phyloP scores from a whole-genome alignment of 2,888 invertebrate species.

The Selenia dentaria region DNA sequence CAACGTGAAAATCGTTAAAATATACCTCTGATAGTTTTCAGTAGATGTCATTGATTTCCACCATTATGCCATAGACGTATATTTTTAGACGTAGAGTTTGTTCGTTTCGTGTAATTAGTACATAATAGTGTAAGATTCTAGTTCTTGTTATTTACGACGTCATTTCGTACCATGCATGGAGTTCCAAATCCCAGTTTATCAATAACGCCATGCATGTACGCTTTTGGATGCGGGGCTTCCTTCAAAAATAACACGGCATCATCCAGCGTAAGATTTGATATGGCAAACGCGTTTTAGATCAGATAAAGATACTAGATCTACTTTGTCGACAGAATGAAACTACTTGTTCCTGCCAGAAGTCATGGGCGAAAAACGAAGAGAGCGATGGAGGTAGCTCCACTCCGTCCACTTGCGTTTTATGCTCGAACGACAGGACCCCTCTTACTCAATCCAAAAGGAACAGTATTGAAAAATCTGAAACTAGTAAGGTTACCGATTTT shows the following conservation, averaged over 20 bases:
- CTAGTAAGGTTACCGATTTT: slow-evolving; percentile 8
- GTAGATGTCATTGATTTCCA: too few relatives aligned
- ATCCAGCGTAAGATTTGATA: slow-evolving; percentile 40
- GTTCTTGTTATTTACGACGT: too few relatives aligned
- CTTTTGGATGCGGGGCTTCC: slow-evolving; percentile 38
- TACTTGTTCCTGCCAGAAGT: slow-evolving; percentile 58
- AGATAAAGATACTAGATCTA: slow-evolving; percentile 31
- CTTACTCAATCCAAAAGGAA: slow-evolving; percentile 46
- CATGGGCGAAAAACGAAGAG: slow-evolving; percentile 49
- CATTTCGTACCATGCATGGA: slow-evolving; percentile 13
- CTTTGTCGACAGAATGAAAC: slow-evolving; percentile 72
- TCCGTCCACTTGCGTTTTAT: slow-evolving; percentile 68
- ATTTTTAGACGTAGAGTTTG: too few relatives aligned
- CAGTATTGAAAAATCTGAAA: slow-evolving; percentile 43
- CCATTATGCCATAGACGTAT: too few relatives aligned
- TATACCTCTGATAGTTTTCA: too few relatives aligned
- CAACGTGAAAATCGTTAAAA: too few relatives aligned
- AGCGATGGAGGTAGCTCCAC: slow-evolving; percentile 60
- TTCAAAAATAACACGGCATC: slow-evolving; percentile 32
- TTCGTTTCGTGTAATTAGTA: too few relatives aligned
- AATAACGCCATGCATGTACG: slow-evolving; percentile 26
- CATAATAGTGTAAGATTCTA: too few relatives aligned
- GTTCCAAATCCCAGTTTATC: slow-evolving; percentile 24
- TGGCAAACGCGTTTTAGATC: slow-evolving; percentile 40
- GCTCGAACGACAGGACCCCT: slow-evolving; percentile 54